phyloP scores from a whole-genome alignment of 2,888 invertebrate genomes.

The Epirrita christyi region DNA sequence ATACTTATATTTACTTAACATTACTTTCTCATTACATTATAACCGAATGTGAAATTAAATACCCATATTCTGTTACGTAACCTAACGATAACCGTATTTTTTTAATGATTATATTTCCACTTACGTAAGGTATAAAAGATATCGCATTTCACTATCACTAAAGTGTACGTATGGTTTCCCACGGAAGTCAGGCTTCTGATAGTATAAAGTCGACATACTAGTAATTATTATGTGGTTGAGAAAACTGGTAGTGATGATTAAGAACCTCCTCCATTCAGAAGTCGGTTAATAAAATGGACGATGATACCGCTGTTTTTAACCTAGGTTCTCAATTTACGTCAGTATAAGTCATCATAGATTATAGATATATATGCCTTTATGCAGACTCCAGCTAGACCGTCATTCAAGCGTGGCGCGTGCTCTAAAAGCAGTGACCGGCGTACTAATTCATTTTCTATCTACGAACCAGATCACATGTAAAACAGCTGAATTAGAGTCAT shows the following conservation, averaged over 20 bases:
- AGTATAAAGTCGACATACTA: neutral
- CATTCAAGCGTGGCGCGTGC: no score
- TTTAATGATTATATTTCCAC: slow-evolving; percentile 1
- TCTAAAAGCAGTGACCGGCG: neutral
- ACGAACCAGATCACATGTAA: slow-evolving; percentile 5
- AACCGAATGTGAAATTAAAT: neutral
- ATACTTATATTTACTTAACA: neutral
- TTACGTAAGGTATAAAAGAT: slow-evolving; percentile 2
- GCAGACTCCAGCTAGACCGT: neutral
- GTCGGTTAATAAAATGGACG: no score
- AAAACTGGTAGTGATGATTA: slow-evolving; percentile 2
- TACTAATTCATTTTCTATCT: neutral
- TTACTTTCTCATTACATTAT: neutral
- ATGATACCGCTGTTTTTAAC: neutral
- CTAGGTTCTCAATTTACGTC: no score
- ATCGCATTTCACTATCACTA: slow-evolving; percentile 26
- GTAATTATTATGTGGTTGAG: neutral
- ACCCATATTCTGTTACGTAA: neutral
- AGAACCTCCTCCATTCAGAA: no score
- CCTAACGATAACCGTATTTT: neutral
- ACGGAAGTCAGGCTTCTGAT: slow-evolving; percentile 24
- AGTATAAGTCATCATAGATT: no score
- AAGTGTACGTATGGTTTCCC: slow-evolving; percentile 32
- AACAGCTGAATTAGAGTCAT: slow-evolving; percentile 13
- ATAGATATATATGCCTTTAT: neutral